Evolutionary conservation across 2,113 vertebrate genomes (phyloP), one percentile per base, ranked within the genome.

Genomic region (Phyllopteryx taeniolatus): DNA sequence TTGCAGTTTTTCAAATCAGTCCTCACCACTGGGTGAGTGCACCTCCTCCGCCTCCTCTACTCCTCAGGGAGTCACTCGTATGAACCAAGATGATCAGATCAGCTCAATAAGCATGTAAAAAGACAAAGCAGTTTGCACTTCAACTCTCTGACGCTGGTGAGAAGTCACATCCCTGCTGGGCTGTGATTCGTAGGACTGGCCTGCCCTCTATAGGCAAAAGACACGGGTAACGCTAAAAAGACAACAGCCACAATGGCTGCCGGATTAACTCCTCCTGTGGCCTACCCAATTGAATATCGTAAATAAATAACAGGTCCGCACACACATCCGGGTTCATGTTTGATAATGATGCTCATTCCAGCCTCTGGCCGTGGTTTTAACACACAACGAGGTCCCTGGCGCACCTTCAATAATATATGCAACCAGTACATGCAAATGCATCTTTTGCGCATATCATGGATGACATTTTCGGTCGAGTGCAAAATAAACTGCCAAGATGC

Each of bases 141-240:
- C 8, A 19, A 56, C 53, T 56, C 22, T 5, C 19, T 9, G 8
- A 57, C 2, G 27, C 31, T 31, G 5, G 2, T 0, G 13, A 35
- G 59, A 3, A 14, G 59, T 60, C 59, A 35, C 31, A 8, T 33
- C 5, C 19, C 4, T 53, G 56, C 59, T 0, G 0, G 2, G 57
- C 20, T 12, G 6, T 0, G 13, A 76, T 84, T 70, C 17, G 73
- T 84, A 73, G 73, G 43, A 71, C 80, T 74, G 71, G 79, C 82
- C 2, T 89, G 89, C 86, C 87, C 80, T 72, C 89, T 89, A 72
- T 77, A 74, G 89, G 82, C 51, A 3, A 1, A 0, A 12, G 4
- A 65, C 74, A 73, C 5, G 1, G 51, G 5, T n/a, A 22, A 22
- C n/a, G 10, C 17, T 22, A 12, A 0, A 11, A 53, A 14, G 14